phyloP scores from a whole-genome alignment of 2,888 invertebrate genomes.

The Hyposoter dolosus region DNA sequence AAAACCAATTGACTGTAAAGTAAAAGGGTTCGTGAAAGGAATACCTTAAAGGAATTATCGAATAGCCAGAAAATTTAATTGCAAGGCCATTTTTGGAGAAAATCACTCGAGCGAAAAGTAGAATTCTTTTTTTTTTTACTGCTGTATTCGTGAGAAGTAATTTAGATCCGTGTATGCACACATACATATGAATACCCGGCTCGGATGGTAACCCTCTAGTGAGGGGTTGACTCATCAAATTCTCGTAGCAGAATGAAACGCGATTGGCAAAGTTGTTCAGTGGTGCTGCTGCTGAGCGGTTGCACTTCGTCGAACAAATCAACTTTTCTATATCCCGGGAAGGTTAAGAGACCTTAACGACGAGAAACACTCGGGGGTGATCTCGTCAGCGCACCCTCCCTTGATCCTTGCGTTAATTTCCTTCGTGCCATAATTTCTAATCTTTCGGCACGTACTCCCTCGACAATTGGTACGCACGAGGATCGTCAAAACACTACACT shows the following conservation, averaged over 20 bases:
- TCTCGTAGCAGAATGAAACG: conserved; percentile 35
- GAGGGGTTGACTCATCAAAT: conserved; percentile 52
- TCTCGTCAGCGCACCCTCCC: conserved; percentile 54
- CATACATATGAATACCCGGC: neutral
- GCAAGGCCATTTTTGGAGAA: neutral
- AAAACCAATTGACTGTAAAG: too few relatives aligned
- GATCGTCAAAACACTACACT: conserved; percentile 20
- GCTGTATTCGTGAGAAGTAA: neutral
- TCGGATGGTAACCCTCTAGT: conserved; percentile 1
- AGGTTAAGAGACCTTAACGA: conserved; percentile 43
- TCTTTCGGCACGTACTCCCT: conserved; percentile 63
- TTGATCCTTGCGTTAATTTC: conserved; percentile 54
- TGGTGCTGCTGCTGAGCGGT: conserved; percentile 9
- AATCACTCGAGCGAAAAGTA: neutral
- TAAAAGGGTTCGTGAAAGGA: too few relatives aligned
- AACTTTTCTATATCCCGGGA: conserved; percentile 9
- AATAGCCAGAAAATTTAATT: neutral
- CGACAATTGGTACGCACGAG: conserved; percentile 3
- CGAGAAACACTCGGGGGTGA: conserved; percentile 54
- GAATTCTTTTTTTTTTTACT: conserved; percentile 5
- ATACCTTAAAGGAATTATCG: too few relatives aligned
- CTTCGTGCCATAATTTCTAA: conserved; percentile 67
- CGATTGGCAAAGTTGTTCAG: conserved; percentile 46
- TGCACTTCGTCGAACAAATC: conserved; percentile 6
- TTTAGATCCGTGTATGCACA: neutral